Evolutionary conservation across 1,140 invertebrate genomes (phyloP), one percentile per base, ranked within the genome.

Genomic region (Zaprionus gabonicus): DNA sequence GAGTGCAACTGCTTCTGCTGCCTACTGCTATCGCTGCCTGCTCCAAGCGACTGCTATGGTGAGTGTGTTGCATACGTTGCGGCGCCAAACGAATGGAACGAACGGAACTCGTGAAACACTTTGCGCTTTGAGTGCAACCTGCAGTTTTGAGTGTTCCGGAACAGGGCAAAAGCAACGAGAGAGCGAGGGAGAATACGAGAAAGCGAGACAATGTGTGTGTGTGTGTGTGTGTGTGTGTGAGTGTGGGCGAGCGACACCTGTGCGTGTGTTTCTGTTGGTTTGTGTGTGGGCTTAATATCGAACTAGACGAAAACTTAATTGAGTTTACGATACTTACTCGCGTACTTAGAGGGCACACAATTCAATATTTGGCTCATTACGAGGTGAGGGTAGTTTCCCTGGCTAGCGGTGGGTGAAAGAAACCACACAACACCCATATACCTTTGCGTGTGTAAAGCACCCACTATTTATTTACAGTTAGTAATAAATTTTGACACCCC

Each of bases 331-430:
- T 68, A 80, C 62, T 79, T 72, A 41, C 60, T 51, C 49, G 55
- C 57, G 41, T 53, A 57, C 62, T 58, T 66, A 57, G 34, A 28
- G 63, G 10, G 63, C 56, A 67, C 63, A 84, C 82, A 84, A 81
- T 84, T 87, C 80, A 88, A 87, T 88, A 72, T 57, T 60, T 60
- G 66, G 70, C 83, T 88, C 81, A 87, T 87, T 87, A 83, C 41
- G n/a, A 60, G 41, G 20, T 36, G 27, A 70, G 78, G 71, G 78
- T 62, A 41, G 71, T 74, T 75, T 36, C 46, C 7, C 12, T 23
- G 9, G 7, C 7, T 17, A 10, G 23, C 51, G 17, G 71, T 80
- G 78, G 64, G 53, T 68, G 71, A 56, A 82, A 75, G 23, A 44
- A 66, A 17, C 20, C 17, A 20, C 46, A 1, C 23, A 41, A 1